phyloP scores from a whole-genome alignment of 2,113 vertebrate species.

The Austrofundulus limnaeus region DNA sequence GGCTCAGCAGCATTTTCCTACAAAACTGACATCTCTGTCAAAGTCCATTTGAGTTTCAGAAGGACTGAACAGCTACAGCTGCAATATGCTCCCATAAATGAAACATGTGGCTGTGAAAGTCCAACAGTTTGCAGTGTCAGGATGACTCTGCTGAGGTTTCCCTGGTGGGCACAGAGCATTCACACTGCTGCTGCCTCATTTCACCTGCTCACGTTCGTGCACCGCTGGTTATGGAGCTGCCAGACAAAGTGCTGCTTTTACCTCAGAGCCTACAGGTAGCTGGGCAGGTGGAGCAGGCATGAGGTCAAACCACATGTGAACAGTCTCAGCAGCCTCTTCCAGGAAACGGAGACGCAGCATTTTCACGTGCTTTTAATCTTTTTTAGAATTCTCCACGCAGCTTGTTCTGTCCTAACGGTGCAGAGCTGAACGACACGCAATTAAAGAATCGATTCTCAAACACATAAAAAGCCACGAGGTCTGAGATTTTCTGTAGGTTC shows the following conservation, averaged over 20 bases:
- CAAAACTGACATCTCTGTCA: conserved; percentile 11
- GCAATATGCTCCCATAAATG: conserved; percentile 8
- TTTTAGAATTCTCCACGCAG: no score
- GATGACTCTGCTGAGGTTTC: not conserved
- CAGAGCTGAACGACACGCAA: no score
- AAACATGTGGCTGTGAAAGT: conserved; percentile 3
- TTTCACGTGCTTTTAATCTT: no score
- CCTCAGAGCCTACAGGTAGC: not conserved
- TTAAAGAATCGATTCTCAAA: no score
- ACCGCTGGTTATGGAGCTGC: not conserved
- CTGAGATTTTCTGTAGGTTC: no score
- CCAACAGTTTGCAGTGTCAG: not conserved
- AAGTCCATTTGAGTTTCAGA: conserved; percentile 2
- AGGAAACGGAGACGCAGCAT: no score
- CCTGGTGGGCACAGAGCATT: not conserved
- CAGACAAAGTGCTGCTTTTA: not conserved
- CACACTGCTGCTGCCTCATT: not conserved
- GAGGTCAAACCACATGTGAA: not conserved
- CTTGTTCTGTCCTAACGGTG: no score
- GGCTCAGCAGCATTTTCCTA: conserved; percentile 1
- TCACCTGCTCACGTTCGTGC: not conserved
- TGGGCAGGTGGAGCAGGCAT: not conserved
- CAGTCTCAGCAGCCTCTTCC: not conserved
- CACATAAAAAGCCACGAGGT: no score
- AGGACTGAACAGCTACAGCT: not conserved